Base-by-base conservation (phyloP, 2,113 vertebrate species). In the Pelusios castaneus region DNA sequence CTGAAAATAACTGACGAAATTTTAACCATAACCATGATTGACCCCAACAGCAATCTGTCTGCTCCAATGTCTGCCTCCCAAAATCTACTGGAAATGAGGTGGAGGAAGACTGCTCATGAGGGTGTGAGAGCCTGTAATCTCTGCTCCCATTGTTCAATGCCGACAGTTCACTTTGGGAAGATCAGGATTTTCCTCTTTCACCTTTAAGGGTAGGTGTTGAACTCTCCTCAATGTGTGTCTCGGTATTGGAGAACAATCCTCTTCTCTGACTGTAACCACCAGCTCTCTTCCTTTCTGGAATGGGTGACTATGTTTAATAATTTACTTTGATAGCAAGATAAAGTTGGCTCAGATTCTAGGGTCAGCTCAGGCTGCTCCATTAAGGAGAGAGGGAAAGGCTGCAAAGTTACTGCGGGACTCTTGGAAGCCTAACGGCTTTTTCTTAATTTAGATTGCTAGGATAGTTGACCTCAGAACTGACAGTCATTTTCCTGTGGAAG, bases 361-460 rank as follows among this genome's bases (percentile, higher is more conserved):
- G 88, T 86, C 86, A 96, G 91, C 88, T 97, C 94, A 95, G 97
- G 96, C 96, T 94, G 95, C 88, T 86, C 1, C 0, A 84, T 34
- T 90, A 90, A 24, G 85, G 73, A 89, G 49, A 27, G 45, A 95
- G 63, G 82, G 94, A 90, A 93, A 96, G 82, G 70, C 88, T 91
- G 45, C 85, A 84, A 95, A 93, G 93, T 77, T 95, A 70, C 86
- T 93, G 92, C 91, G 92, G 73, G 73, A 82, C 89, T 34, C 91
- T 84, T 56, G 94, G 91, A 95, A 95, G 88, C 92, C 95, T 86
- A 94, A 87, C 67, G 92, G 92, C 93, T 94, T 94, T 91, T 87
- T 96, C 95, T 87, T 93, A 95, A 95, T 97, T 96, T 96, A 97
- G 94, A 89, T 52, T 96, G 84, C 85, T 90, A 90, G 88, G 88